These are phyloP conservation scores for Coleophora flavipennella DNA, from an alignment of 2,888 invertebrate species.

Conservation along the genomic window DNA sequence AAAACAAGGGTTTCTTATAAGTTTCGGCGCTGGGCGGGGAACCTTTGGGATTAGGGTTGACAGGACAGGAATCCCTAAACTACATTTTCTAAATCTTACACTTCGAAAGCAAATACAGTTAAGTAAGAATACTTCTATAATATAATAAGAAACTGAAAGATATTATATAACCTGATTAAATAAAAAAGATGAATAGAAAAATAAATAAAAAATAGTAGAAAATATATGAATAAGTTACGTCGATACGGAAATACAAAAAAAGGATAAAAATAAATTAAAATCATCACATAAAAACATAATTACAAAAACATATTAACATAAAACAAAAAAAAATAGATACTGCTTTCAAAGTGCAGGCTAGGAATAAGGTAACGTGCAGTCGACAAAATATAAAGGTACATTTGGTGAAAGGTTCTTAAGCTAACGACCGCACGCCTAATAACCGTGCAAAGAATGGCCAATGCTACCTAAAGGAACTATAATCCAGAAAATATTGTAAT, in stretches of 20 bases:
- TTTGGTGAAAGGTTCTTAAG: too few relatives aligned
- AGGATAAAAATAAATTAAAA: background rate
- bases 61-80: constrained; percentile 44
- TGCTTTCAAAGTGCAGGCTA: constrained; percentile 60
- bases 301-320: constrained; percentile 3
- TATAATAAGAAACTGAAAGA: too few relatives aligned
- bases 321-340: constrained; percentile 3
- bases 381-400: constrained; percentile 24
- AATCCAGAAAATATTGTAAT: constrained; percentile 42
- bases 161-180: constrained; percentile 5
- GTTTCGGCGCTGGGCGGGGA: constrained; percentile 69
- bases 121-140: too few relatives aligned
- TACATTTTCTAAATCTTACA: constrained; percentile 55
- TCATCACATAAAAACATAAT: background rate
- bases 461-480: constrained; percentile 30
- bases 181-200: constrained; percentile 2
- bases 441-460: constrained; percentile 49
- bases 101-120: constrained; percentile 39
- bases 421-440: constrained; percentile 53
- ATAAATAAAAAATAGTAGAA: background rate
- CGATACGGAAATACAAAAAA: too few relatives aligned
- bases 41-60: constrained; percentile 45
- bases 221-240: background rate
- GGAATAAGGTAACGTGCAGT: constrained; percentile 52
- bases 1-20: constrained; percentile 41